Percentiles rank a stretch among this genome's conserved stretches.
These are phyloP conservation scores for Etheostoma spectabile DNA, from an alignment of 2,113 vertebrate species.

Conservation along the genomic window DNA sequence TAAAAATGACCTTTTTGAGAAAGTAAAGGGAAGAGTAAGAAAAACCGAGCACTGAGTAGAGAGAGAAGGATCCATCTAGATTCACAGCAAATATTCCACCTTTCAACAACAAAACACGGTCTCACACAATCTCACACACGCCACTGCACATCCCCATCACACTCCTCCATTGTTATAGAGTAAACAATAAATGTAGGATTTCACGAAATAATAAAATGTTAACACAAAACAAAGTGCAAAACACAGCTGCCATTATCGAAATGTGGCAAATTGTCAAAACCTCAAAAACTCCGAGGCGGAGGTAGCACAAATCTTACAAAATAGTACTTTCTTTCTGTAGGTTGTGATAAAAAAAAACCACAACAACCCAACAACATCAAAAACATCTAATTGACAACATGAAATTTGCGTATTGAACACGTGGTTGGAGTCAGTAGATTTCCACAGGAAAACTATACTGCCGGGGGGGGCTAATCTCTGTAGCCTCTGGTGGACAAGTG, in stretches of 20 bases:
- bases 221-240: slow-evolving; percentile 86
- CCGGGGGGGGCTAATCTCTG: slow-evolving; percentile 36
- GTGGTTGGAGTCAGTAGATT: slow-evolving; percentile 73
- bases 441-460: slow-evolving; percentile 85
- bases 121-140: slow-evolving; percentile 73
- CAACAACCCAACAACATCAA: slow-evolving; percentile 72
- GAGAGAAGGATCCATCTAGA: slow-evolving; percentile 73
- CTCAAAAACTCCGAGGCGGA: slow-evolving; percentile 72
- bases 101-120: slow-evolving; percentile 74
- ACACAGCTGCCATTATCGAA: slow-evolving; percentile 81
- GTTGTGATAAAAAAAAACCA: slow-evolving; percentile 73
- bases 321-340: slow-evolving; percentile 81
- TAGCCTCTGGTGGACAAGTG: slow-evolving; percentile 60
- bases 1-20: slow-evolving; percentile 47
- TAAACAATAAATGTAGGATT: slow-evolving; percentile 83
- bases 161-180: slow-evolving; percentile 76
- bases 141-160: slow-evolving; percentile 74
- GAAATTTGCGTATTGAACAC: slow-evolving; percentile 68
- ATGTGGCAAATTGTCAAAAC: slow-evolving; percentile 80
- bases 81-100: slow-evolving; percentile 85
- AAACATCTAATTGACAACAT: slow-evolving; percentile 75
- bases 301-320: slow-evolving; percentile 81
- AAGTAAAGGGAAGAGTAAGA: slow-evolving; percentile 72
- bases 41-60: slow-evolving; percentile 72
- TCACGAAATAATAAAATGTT: slow-evolving; percentile 87